These are phyloP conservation scores for Perodicticus potto DNA, from an alignment of 2,797 vertebrate species.

Conservation along the genomic window DNA sequence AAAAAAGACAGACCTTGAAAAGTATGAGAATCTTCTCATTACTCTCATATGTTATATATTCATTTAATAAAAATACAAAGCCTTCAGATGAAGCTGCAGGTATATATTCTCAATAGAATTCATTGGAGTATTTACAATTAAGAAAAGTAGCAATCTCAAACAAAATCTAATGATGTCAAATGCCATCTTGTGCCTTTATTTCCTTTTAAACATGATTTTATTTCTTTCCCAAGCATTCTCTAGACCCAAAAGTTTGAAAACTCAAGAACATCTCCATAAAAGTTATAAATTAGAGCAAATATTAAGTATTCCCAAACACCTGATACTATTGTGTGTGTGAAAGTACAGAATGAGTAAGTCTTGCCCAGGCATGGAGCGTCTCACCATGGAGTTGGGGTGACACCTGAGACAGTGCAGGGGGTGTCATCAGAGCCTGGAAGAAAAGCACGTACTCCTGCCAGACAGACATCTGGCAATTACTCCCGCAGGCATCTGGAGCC, in stretches of 20 bases:
- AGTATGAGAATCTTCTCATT: not conserved
- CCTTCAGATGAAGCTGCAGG: not conserved
- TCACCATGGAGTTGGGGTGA: not conserved
- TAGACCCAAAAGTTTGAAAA: not conserved
- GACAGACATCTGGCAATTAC: no score
- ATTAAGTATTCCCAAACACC: not conserved
- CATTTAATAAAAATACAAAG: not conserved
- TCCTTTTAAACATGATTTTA: not conserved
- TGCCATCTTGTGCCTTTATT: not conserved
- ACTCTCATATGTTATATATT: not conserved
- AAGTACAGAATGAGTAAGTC: not conserved
- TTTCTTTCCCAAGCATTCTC: not conserved
- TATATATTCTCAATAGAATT: not conserved
- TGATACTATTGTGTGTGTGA: not conserved
- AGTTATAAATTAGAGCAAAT: not conserved
- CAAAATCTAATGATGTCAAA: not conserved
- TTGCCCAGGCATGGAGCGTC: not conserved
- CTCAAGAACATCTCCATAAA: not conserved
- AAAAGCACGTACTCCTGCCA: rapidly evolving
- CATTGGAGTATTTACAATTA: not conserved
- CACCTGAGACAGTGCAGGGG: no score
- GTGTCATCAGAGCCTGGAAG: rapidly evolving
- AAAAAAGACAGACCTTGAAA: not conserved
- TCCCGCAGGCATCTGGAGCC: not conserved
- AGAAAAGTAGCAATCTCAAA: not conserved